Base-by-base conservation (phyloP, 2,888 invertebrate species). In the Apotomis betuletana region DNA sequence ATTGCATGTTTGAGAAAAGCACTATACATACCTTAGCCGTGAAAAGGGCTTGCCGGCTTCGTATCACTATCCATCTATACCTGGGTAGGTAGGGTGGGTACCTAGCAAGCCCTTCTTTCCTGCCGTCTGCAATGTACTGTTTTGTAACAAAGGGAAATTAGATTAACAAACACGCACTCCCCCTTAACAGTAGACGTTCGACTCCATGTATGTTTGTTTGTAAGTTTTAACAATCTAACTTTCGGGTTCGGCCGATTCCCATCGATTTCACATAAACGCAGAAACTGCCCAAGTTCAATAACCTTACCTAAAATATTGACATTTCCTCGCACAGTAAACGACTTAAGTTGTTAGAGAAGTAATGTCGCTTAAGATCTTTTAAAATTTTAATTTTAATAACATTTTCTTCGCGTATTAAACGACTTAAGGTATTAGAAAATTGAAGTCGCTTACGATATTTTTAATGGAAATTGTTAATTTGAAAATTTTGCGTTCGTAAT, bases 131-230 rank as follows among this genome's bases (percentile, higher is more conserved):
- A 27, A 27, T 27, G 27, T 27, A 27, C 1, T 27, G 2, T 27
- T 27, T 27, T 27, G 2, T 27, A 27, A 57, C 12, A 49, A 10
- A n/a, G 5, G 3, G 5, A 49, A n/a, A n/a, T 59, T 3, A 58
- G 10, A 58, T 38, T 41, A 38, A 36, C 5, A 5, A 9, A 13
- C 3, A 12, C 0, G 15, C 4, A 0, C 52, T 67, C n/a, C 68
- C 49, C 60, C 68, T 68, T 68, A 68, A 68, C 54, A 0, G n/a
- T 41, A 67, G 59, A 60, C 59, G 52, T 27, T 55, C 46, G 44
- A 57, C 4, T n/a, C 58, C 59, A 13, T 64, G 60, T 70, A 59
- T 70, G 59, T 70, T 69, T 58, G 60, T 70, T 70, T 60, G 54
- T 60, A 64, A 70, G 44, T 70, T 70, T 44, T 13, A 64, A 59